These are phyloP conservation scores for Protonibea diacanthus DNA, from an alignment of 2,797 vertebrate genomes.

Conservation along the genomic window DNA sequence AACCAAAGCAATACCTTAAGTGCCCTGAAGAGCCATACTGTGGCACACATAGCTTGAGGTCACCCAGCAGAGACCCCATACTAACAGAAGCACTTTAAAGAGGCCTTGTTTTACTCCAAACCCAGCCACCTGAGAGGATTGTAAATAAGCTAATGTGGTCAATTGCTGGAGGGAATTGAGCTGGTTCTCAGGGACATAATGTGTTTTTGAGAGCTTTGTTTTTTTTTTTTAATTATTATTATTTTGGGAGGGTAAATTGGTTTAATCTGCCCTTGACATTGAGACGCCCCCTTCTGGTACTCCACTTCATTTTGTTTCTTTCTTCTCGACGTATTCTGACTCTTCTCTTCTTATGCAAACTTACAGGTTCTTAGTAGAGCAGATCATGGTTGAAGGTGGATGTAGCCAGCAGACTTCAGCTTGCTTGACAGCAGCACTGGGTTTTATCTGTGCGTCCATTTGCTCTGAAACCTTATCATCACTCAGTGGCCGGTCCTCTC, in stretches of 20 bases:
- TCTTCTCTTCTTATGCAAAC: background rate
- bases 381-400: background rate
- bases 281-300: slow-evolving; percentile 18
- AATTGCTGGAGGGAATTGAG: slow-evolving; percentile 28
- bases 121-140: slow-evolving; percentile 53
- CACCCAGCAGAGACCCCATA: slow-evolving; percentile 46
- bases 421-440: background rate
- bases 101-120: slow-evolving; percentile 59
- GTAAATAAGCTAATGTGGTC: slow-evolving; percentile 52
- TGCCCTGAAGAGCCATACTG: slow-evolving; percentile 58
- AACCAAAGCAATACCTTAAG: slow-evolving; percentile 64
- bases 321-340: background rate
- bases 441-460: slow-evolving; percentile 30
- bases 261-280: slow-evolving; percentile 25
- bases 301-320: background rate
- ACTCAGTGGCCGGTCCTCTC: background rate
- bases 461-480: slow-evolving; percentile 10
- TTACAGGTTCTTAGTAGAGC: background rate
- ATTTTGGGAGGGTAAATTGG: slow-evolving; percentile 8
- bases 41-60: slow-evolving; percentile 39
- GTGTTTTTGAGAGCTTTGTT: slow-evolving; percentile 57
- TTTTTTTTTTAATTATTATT: slow-evolving; percentile 29
- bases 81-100: slow-evolving; percentile 70
- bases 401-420: slow-evolving; percentile 26
- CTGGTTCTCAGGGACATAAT: slow-evolving; percentile 74